Conservation (phyloP, 2,797 vertebrate genomes). For the Trachops cirrhosus region DNA sequence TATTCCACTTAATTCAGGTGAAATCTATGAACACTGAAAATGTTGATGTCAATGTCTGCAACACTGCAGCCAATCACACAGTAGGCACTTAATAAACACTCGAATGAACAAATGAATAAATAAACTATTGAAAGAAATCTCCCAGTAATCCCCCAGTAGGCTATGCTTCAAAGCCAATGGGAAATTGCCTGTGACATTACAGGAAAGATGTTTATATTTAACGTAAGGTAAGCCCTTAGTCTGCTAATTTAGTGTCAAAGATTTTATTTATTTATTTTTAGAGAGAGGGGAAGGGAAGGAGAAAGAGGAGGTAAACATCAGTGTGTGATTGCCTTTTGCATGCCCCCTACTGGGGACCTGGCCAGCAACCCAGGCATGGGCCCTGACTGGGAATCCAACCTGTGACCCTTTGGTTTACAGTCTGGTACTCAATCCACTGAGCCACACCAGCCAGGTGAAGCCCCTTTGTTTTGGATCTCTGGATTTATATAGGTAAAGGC, state of each 20-base stretch:
- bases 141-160: neutral
- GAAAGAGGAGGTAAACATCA: too few relatives aligned
- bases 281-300: too few relatives aligned
- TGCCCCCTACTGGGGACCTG: too few relatives aligned
- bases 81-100: neutral
- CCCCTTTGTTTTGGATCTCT: neutral
- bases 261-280: too few relatives aligned
- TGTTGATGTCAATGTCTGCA: neutral
- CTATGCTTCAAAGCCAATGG: neutral
- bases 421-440: too few relatives aligned
- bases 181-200: neutral
- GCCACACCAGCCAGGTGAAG: neutral
- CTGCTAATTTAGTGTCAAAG: neutral
- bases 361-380: too few relatives aligned
- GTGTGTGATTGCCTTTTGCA: too few relatives aligned
- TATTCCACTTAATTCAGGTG: neutral
- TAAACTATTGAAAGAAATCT: neutral
- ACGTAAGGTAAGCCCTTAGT: neutral
- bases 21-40: neutral
- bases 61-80: neutral
- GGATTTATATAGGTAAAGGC: neutral
- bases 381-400: too few relatives aligned
- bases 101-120: neutral
- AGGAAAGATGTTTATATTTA: neutral
- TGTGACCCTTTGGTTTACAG: too few relatives aligned